Base-by-base conservation (phyloP, 2,113 vertebrate genomes). In the Mionectes macconnelli region DNA sequence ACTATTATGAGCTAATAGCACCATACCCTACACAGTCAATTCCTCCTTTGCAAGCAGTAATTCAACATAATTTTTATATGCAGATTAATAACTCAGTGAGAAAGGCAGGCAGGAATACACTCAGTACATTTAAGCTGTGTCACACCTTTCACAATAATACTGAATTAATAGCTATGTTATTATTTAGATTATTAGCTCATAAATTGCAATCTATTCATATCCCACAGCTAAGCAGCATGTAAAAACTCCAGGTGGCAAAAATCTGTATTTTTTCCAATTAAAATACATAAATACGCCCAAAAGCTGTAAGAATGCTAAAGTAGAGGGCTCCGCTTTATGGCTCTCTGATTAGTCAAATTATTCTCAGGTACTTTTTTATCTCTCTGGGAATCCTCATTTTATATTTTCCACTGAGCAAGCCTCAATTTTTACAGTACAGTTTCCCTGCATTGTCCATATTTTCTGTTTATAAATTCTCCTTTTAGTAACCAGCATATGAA, bases 301-400 rank as follows among this genome's bases (percentile, higher is more conserved):
- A 90, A 88, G 42, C 55, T 37, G 5, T 35, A 85, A 69, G 74
- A 87, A 74, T 73, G 44, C 33, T 80, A 4, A 90, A 73, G 33
- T 79, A 67, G 1, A 1, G 37, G 59, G 24, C 33, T 92, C 35
- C 22, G 21, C n/a, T 95, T 96, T 80, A 39, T 52, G 30, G 19
- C 44, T 90, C 45, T 63, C 78, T 92, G 87, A 93, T 96, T 91
- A 94, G 78, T 63, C 19, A 62, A 94, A 94, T 85, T 88, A 77
- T 92, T 86, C 37, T 83, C 33, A 93, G 52, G 72, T 80, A 93
- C 59, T 93, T 83, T 88, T 27, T 55, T 85, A 57, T 94, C 78
- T 88, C 87, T 90, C 74, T 80, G 79, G 50, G 84, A 93, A 93
- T 82, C 84, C 55, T 90, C 55, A 82, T 74, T 93, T 93, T 77